Evolutionary conservation across 2,113 vertebrate species (phyloP).

Genomic region (Taurulus bubalis): DNA sequence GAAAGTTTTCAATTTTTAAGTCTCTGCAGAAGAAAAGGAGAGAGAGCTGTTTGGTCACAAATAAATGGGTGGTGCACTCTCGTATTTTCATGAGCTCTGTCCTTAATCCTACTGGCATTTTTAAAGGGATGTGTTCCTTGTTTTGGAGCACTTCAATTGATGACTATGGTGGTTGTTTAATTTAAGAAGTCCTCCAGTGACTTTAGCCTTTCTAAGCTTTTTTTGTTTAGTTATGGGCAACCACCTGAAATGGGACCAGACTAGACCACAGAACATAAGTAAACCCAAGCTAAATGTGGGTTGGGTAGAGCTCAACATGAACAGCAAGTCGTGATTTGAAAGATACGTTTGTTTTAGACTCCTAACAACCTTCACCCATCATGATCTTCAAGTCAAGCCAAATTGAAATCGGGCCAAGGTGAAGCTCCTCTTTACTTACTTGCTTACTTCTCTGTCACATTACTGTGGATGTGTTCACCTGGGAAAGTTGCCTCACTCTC

Average conservation of each 20-base stretch:
- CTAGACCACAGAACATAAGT: conserved; percentile 23
- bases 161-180: conserved; percentile 13
- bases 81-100: conserved; percentile 22
- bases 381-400: conserved; percentile 11
- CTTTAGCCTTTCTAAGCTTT: conserved; percentile 8
- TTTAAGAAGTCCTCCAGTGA: conserved; percentile 13
- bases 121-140: background rate
- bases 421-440: background rate
- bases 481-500: conserved; percentile 47
- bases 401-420: background rate
- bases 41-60: background rate
- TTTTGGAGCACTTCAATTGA: conserved; percentile 30
- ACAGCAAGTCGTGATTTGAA: conserved; percentile 19
- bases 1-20: conserved; percentile 91
- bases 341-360: conserved; percentile 26
- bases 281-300: conserved; percentile 48
- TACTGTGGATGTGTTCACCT: conserved; percentile 36
- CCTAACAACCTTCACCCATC: background rate
- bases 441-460: background rate
- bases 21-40: conserved; percentile 78
- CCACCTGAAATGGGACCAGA: conserved; percentile 40
- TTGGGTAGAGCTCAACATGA: conserved; percentile 32
- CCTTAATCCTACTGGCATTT: conserved; percentile 17
- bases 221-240: conserved; percentile 45
- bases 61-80: background rate